Conservation (phyloP, 2,113 vertebrate species). For the Xerus inauris region DNA sequence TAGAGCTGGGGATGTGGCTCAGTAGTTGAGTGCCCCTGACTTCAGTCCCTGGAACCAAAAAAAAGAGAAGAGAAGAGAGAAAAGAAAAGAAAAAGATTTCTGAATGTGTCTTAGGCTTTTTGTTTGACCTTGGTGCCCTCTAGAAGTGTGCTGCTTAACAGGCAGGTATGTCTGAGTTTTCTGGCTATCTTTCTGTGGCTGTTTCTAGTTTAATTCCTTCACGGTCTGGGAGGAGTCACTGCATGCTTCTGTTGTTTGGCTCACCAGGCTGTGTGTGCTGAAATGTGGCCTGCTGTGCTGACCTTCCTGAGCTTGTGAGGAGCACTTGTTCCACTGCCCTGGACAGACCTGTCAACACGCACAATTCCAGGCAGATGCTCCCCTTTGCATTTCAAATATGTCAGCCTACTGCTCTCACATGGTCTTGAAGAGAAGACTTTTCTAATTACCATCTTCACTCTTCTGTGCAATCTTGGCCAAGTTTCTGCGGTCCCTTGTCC, state of each 20-base stretch:
- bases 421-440: neutral
- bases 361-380: no score
- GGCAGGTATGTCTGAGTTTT: neutral
- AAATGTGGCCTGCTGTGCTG: neutral
- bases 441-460: neutral
- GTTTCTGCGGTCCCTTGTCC: no score
- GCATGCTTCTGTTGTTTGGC: neutral
- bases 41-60: no score
- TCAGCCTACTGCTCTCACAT: no score
- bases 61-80: no score
- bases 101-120: neutral
- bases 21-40: no score
- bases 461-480: no score
- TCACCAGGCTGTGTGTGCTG: neutral
- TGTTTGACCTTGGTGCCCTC: neutral
- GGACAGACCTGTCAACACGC: neutral
- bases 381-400: neutral
- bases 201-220: neutral
- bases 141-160: neutral
- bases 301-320: neutral
- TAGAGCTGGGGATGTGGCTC: no score
- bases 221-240: neutral
- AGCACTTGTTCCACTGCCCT: neutral
- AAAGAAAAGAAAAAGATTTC: neutral
- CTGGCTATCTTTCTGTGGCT: neutral